These are phyloP conservation scores for Urosaurus nigricauda DNA, from an alignment of 2,797 vertebrate species.

Conservation along the genomic window DNA sequence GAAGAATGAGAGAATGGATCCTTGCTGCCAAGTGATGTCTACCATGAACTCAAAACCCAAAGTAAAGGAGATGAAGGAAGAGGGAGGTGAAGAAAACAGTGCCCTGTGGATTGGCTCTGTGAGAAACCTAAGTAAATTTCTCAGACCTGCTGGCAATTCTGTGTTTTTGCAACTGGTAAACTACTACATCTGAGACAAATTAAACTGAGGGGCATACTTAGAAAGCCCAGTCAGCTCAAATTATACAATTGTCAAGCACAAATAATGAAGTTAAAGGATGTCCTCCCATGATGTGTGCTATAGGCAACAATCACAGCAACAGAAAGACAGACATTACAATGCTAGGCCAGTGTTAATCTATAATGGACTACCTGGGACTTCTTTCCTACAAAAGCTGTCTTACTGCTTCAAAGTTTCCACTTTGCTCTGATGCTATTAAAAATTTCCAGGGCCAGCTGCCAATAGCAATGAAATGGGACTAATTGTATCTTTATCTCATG, in stretches of 20 bases:
- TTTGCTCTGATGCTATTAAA: conserved; percentile 70
- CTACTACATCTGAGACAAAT: conserved; percentile 41
- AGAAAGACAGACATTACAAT: conserved; percentile 54
- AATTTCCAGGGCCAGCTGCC: conserved; percentile 69
- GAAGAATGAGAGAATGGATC: too few relatives aligned
- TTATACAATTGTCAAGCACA: conserved; percentile 32
- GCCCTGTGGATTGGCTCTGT: not conserved
- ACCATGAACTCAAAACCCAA: not conserved
- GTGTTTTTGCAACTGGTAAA: conserved; percentile 43
- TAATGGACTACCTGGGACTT: conserved; percentile 62
- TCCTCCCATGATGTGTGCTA: conserved; percentile 64
- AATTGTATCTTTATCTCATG: conserved; percentile 58
- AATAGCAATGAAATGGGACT: conserved; percentile 65
- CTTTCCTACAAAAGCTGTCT: conserved; percentile 60
- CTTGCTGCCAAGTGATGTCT: not conserved
- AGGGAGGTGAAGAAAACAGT: too few relatives aligned
- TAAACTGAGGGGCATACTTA: conserved; percentile 22
- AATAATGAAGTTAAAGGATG: conserved; percentile 40
- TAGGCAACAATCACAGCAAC: conserved; percentile 52
- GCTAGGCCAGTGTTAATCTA: conserved; percentile 64
- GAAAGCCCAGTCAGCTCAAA: conserved; percentile 38
- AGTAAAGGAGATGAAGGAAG: not conserved
- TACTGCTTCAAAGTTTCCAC: conserved; percentile 66
- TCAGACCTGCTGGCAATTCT: conserved; percentile 1
- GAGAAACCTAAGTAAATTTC: not conserved